These are phyloP conservation scores for Chiroxiphia lanceolata DNA, from an alignment of 2,797 vertebrate genomes.

Conservation along the genomic window DNA sequence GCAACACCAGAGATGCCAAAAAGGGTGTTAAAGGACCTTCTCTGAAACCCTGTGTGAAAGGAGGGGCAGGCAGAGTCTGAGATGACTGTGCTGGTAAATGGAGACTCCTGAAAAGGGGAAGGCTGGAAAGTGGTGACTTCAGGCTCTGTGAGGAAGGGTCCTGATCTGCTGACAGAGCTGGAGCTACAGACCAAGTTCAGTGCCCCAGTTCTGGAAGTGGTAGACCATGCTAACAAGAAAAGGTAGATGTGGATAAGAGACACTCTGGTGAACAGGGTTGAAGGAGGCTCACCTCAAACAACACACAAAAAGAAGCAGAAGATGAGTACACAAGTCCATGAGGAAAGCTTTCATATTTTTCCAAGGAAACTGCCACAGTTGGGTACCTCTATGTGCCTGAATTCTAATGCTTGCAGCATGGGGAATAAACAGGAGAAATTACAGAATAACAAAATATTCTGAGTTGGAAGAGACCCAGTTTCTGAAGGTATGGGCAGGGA, in stretches of 20 bases:
- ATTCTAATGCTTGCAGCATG: accelerated
- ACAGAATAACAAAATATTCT: not conserved
- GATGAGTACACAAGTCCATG: not conserved
- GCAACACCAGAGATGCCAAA: not conserved
- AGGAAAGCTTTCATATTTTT: not conserved
- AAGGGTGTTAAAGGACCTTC: not conserved
- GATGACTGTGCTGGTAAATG: not conserved
- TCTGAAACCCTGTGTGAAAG: not conserved
- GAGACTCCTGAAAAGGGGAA: not conserved
- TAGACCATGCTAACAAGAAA: not conserved
- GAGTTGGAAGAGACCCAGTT: not conserved
- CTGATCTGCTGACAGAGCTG: not conserved
- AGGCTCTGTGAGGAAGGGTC: not conserved
- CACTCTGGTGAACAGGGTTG: not conserved
- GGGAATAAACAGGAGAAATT: not conserved
- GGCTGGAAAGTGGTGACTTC: not conserved
- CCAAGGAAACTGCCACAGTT: not conserved
- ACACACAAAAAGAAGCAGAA: not conserved
- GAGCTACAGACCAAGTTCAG: not conserved
- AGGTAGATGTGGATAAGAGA: not conserved
- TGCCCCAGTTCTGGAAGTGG: not conserved
- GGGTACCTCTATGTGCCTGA: not conserved
- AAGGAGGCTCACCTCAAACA: not conserved
- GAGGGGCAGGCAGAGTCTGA: not conserved
- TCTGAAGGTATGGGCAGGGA: too few relatives aligned